phyloP scores from a whole-genome alignment of 64 coral and sea anemone species.

The Orbicella faveolata region DNA sequence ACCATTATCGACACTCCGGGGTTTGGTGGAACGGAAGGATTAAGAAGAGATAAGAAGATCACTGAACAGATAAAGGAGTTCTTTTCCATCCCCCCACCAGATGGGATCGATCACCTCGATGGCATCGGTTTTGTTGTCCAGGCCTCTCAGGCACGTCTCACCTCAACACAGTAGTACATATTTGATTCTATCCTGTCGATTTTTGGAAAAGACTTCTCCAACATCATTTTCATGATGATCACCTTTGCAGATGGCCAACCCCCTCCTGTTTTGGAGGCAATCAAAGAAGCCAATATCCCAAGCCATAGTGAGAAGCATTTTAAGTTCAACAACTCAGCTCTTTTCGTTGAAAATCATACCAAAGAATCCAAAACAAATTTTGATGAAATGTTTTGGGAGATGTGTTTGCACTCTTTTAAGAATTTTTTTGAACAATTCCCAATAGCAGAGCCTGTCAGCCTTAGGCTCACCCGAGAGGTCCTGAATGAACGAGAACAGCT shows the following conservation, averaged over 20 bases:
- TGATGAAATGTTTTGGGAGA: not conserved
- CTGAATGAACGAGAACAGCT: not conserved
- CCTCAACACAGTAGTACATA: constrained; percentile 35
- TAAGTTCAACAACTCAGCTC: constrained; percentile 61
- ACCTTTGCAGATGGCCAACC: constrained; percentile 51
- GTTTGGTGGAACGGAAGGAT: constrained; percentile 27
- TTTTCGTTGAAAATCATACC: not conserved
- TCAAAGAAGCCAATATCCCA: constrained; percentile 11
- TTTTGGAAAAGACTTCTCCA: constrained; percentile 40
- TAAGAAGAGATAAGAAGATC: constrained; percentile 28
- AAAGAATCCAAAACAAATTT: not conserved
- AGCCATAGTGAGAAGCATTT: not conserved
- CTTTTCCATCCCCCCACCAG: not conserved
- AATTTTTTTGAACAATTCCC: not conserved
- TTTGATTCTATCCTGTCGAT: constrained; percentile 51
- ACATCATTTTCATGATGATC: constrained; percentile 59
- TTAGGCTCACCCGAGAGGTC: not conserved
- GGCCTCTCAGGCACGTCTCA: constrained; percentile 19
- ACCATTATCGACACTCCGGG: constrained; percentile 42
- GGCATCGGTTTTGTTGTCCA: constrained; percentile 46
- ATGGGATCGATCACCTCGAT: constrained; percentile 40
- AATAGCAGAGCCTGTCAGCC: not conserved
- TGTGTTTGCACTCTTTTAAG: not conserved
- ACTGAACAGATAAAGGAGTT: constrained; percentile 36
- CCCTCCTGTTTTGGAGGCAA: constrained; percentile 35